Evolutionary conservation across 2,113 vertebrate species (phyloP).

Genomic region (Delphinus delphis): DNA sequence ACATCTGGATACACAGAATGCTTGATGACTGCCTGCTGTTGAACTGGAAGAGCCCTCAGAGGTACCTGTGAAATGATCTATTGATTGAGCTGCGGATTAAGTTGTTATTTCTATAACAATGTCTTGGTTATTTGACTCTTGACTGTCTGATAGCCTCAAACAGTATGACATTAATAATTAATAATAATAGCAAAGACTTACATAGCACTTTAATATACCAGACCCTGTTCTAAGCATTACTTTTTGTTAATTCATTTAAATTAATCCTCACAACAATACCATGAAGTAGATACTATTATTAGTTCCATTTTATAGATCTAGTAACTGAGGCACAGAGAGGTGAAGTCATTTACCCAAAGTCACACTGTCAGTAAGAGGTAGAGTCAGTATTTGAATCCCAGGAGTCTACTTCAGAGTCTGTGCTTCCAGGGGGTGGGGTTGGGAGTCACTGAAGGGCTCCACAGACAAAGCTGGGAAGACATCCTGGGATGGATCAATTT

Average conservation of each 20-base stretch:
- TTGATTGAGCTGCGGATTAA: background rate
- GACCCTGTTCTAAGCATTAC: background rate
- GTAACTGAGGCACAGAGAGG: background rate
- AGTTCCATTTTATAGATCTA: background rate
- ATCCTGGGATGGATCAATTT: background rate
- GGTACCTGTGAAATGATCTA: background rate
- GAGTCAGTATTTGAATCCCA: background rate
- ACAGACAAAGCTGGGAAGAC: background rate
- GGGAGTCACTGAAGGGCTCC: background rate
- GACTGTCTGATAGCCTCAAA: background rate
- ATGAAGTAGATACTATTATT: background rate
- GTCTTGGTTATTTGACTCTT: background rate
- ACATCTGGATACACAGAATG: background rate
- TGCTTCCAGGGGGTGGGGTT: background rate
- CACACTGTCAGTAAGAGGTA: background rate
- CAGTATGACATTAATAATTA: background rate
- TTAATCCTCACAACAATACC: background rate
- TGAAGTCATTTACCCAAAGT: background rate
- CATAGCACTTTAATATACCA: background rate
- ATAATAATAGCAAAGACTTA: background rate
- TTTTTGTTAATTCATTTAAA: conserved; percentile 9
- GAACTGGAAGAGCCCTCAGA: background rate
- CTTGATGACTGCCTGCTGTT: background rate
- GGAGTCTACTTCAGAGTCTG: background rate
- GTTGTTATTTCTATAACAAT: background rate